These are phyloP conservation scores for Diaprepes abbreviatus DNA, from an alignment of 2,888 invertebrate genomes.

Conservation along the genomic window DNA sequence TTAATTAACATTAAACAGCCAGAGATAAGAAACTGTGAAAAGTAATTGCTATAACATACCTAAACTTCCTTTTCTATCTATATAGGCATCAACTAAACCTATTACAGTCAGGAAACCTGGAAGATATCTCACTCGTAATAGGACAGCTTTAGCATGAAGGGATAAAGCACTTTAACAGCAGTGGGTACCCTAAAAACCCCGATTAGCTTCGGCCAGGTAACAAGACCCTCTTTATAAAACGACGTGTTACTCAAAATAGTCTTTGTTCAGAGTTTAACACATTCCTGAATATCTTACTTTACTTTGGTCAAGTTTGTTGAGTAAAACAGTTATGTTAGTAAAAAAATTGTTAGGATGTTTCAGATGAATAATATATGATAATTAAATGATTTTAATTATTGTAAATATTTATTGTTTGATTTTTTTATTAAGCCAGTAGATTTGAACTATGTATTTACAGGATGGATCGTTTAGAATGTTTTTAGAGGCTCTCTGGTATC, in stretches of 20 bases:
- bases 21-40: slow-evolving; percentile 26
- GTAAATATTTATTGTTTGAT: too few relatives aligned
- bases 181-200: slow-evolving; percentile 35
- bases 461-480: too few relatives aligned
- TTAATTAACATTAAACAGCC: not conserved
- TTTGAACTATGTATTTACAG: too few relatives aligned
- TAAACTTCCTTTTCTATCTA: slow-evolving; percentile 35
- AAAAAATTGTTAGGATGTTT: too few relatives aligned
- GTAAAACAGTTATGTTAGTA: too few relatives aligned
- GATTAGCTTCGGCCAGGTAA: slow-evolving; percentile 42
- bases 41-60: slow-evolving; percentile 23
- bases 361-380: too few relatives aligned
- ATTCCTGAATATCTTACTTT: not conserved
- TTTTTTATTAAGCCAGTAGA: too few relatives aligned
- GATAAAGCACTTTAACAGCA: slow-evolving; percentile 30
- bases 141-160: slow-evolving; percentile 41
- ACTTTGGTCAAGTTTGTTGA: too few relatives aligned
- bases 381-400: too few relatives aligned
- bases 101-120: slow-evolving; percentile 47
- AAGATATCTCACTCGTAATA: slow-evolving; percentile 44
- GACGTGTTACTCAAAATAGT: slow-evolving; percentile 24
- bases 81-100: slow-evolving; percentile 45
- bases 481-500: too few relatives aligned
- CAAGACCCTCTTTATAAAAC: slow-evolving; percentile 23
- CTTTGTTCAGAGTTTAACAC: slow-evolving; percentile 17